phyloP scores from a whole-genome alignment of 2,113 vertebrate genomes.

The Microtus montanus region DNA sequence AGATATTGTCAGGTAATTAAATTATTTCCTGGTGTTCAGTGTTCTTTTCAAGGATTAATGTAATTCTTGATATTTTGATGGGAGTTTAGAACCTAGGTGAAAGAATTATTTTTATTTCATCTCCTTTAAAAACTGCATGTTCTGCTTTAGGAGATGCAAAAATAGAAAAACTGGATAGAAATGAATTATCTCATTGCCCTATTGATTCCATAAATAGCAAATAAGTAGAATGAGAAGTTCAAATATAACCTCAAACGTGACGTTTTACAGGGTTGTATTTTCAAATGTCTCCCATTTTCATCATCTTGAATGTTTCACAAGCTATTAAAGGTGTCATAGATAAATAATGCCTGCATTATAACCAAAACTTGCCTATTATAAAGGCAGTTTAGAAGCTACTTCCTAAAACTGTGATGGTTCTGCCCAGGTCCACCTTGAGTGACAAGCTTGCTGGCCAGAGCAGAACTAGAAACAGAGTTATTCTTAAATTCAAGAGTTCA shows the following conservation, averaged over 20 bases:
- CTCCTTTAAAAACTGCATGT: background rate
- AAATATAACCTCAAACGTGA: conserved; percentile 42
- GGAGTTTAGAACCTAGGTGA: background rate
- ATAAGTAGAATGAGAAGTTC: conserved; percentile 18
- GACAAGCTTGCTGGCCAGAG: background rate
- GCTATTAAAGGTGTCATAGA: background rate
- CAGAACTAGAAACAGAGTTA: background rate
- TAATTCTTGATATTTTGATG: conserved; percentile 42
- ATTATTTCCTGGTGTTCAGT: background rate
- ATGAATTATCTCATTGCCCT: conserved; percentile 18
- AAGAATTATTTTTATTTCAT: conserved; percentile 43
- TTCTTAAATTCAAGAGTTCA: background rate
- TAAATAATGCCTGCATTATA: conserved; percentile 32
- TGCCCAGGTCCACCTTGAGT: background rate
- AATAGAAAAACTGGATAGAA: conserved; percentile 12
- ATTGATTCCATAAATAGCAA: conserved; percentile 49
- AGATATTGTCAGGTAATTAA: conserved; percentile 5
- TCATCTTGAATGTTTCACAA: conserved; percentile 57
- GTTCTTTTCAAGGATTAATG: background rate
- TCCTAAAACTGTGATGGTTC: background rate
- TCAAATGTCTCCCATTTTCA: conserved; percentile 35
- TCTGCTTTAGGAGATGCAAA: conserved; percentile 23
- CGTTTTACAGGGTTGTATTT: background rate
- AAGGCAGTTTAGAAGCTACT: background rate
- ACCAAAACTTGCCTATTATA: background rate